phyloP scores from a whole-genome alignment of 2,113 vertebrate genomes.

The Gnathonemus echidnorhynchus region DNA sequence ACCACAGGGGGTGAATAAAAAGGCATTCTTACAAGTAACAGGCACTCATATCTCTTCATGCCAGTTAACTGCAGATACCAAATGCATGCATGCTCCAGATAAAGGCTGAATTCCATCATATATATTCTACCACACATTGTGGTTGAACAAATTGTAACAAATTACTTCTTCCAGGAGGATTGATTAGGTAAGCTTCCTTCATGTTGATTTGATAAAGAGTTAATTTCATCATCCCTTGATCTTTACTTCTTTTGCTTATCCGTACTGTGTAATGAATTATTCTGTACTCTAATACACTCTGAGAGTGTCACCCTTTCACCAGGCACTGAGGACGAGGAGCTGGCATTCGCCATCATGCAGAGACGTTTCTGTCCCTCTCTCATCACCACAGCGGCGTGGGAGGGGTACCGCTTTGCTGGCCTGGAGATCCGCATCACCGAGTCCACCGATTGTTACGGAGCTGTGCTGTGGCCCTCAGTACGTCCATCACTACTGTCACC shows the following conservation, averaged over 20 bases:
- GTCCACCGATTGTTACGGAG: slow-evolving; percentile 78
- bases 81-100: background rate
- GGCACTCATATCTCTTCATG: background rate
- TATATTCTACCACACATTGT: background rate
- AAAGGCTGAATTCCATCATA: background rate
- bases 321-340: slow-evolving; percentile 49
- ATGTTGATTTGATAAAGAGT: background rate
- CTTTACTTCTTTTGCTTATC: background rate
- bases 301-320: background rate
- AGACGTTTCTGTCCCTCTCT: slow-evolving; percentile 66
- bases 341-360: slow-evolving; percentile 71
- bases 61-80: background rate
- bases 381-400: slow-evolving; percentile 68
- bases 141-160: background rate
- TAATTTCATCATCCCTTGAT: background rate
- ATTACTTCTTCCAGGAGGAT: background rate
- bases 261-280: background rate
- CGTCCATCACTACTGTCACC: background rate
- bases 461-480: slow-evolving; percentile 93
- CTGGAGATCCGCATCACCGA: slow-evolving; percentile 83
- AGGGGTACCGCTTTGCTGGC: slow-evolving; percentile 74
- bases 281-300: background rate
- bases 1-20: background rate
- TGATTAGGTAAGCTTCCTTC: background rate
- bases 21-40: background rate